phyloP scores from a whole-genome alignment of 2,888 invertebrate species.

The Tuberolachnus salignus region DNA sequence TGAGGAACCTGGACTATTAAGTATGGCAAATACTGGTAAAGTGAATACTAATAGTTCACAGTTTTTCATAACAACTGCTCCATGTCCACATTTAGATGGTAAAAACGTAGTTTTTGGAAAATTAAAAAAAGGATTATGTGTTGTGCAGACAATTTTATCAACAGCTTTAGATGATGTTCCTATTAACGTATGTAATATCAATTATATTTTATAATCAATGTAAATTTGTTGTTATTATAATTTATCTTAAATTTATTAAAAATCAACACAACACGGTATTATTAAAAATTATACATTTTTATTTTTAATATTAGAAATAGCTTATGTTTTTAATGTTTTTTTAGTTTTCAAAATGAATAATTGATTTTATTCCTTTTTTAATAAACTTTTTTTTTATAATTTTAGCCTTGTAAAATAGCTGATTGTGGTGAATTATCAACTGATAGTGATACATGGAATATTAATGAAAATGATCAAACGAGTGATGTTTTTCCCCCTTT shows the following conservation, averaged over 20 bases:
- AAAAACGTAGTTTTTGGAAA: constrained; percentile 83
- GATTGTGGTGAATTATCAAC: constrained; percentile 76
- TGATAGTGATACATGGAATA: constrained; percentile 69
- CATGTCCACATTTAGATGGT: constrained; percentile 78
- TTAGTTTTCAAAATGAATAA: neutral
- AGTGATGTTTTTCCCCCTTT: constrained; percentile 76
- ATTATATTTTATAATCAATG: neutral
- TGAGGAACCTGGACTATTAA: constrained; percentile 72
- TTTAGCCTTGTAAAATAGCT: constrained; percentile 70
- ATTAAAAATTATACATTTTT: constrained; percentile 5
- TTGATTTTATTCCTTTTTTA: constrained; percentile 35
- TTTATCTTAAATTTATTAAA: no score
- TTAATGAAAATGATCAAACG: constrained; percentile 74
- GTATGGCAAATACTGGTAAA: constrained; percentile 80
- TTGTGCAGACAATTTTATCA: constrained; percentile 74
- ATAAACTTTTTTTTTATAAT: constrained; percentile 58
- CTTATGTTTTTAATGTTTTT: no score
- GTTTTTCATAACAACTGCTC: constrained; percentile 85
- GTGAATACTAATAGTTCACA: constrained; percentile 91
- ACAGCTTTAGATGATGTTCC: constrained; percentile 67
- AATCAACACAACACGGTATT: no score
- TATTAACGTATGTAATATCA: constrained; percentile 65
- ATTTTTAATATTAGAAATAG: neutral
- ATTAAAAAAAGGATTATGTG: constrained; percentile 77
- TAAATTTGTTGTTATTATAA: no score